Evolutionary conservation across 92 coral and sea anemone species (phyloP).

Genomic region (Paragorgia papillata): DNA sequence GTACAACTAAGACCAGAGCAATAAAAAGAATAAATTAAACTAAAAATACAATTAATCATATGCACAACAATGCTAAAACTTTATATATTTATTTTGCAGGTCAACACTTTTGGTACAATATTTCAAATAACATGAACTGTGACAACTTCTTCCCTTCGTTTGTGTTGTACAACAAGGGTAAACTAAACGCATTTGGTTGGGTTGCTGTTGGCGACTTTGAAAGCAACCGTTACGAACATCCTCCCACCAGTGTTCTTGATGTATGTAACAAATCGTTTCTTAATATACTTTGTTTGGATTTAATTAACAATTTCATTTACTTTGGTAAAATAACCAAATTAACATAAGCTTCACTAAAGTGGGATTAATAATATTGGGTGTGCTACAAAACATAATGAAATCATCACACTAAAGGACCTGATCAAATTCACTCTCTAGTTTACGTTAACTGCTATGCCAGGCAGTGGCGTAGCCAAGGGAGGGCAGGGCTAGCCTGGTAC

Average conservation of each 20-base stretch:
- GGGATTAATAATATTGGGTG: too few species aligned
- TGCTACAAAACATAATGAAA: too few species aligned
- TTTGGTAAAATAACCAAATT: not conserved
- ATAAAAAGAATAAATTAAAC: too few species aligned
- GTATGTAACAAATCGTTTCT: constrained; percentile 40
- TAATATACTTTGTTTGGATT: not conserved
- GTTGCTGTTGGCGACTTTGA: constrained; percentile 48
- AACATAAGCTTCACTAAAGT: too few species aligned
- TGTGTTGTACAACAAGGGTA: constrained; percentile 67
- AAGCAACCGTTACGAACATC: constrained; percentile 84
- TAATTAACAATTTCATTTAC: not conserved
- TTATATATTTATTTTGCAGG: constrained; percentile 56
- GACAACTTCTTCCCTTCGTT: constrained; percentile 80
- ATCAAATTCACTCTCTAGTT: too few species aligned
- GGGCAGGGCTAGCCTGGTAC: too few species aligned
- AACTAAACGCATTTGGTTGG: constrained; percentile 83
- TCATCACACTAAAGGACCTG: too few species aligned
- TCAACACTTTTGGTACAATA: constrained; percentile 86
- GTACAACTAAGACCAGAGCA: too few species aligned
- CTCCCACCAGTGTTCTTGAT: constrained; percentile 51
- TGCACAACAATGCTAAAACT: too few species aligned
- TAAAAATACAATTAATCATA: too few species aligned
- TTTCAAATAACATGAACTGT: constrained; percentile 79
- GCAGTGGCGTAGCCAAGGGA: too few species aligned
- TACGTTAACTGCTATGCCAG: too few species aligned